These are phyloP conservation scores for Thera obeliscata DNA, from an alignment of 2,888 invertebrate species.

Conservation along the genomic window DNA sequence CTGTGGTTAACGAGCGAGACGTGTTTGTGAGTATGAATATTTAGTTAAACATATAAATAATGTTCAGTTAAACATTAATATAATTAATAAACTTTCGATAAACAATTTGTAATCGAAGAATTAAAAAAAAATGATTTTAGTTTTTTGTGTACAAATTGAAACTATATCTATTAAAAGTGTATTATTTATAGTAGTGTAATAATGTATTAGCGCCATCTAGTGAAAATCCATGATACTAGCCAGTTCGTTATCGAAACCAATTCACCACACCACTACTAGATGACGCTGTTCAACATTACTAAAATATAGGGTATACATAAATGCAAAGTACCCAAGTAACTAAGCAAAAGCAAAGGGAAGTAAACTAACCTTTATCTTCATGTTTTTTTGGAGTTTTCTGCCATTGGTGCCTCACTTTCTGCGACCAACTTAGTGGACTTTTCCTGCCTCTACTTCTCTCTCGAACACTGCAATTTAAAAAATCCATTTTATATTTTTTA, in stretches of 20 bases:
- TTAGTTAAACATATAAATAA: background rate
- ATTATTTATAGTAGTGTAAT: too few relatives aligned
- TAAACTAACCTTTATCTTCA: constrained; percentile 65
- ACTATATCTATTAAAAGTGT: too few relatives aligned
- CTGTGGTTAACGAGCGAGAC: constrained; percentile 19
- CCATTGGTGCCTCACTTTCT: constrained; percentile 86
- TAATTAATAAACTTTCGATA: background rate
- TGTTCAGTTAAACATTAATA: background rate
- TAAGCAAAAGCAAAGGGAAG: background rate
- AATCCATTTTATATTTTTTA: constrained; percentile 42
- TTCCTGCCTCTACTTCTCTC: constrained; percentile 82
- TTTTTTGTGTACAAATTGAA: too few relatives aligned
- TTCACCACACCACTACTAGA: constrained; percentile 8
- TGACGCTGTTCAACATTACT: constrained; percentile 16
- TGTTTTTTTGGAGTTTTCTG: constrained; percentile 79
- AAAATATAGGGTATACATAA: too few relatives aligned
- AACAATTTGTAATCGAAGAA: background rate
- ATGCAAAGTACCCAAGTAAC: too few relatives aligned
- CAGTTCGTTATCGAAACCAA: constrained; percentile 18
- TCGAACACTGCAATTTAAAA: constrained; percentile 76
- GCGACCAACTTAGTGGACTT: constrained; percentile 85
- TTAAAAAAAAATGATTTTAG: too few relatives aligned
- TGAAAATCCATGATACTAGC: background rate
- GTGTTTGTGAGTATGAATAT: constrained; percentile 14
- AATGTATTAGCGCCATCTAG: constrained; percentile 23